Evolutionary conservation across 2,113 vertebrate species (phyloP).

Genomic region (Mastomys natalensis): DNA sequence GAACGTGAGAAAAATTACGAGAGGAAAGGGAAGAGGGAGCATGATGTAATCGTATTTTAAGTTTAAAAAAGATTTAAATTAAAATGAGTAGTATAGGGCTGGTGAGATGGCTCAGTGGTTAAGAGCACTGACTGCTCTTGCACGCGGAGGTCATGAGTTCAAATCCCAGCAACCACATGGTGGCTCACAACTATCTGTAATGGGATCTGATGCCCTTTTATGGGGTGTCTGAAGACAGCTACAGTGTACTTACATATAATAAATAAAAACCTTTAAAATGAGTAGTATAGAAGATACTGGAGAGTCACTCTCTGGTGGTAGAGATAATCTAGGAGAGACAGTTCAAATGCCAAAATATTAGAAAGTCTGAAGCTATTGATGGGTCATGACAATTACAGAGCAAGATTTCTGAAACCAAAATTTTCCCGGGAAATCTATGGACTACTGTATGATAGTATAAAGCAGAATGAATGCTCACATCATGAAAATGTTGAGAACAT

Average conservation of each 20-base stretch:
- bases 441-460: not conserved
- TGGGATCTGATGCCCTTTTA: too few relatives aligned
- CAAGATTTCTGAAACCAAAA: slow-evolving; percentile 20
- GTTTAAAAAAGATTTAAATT: not conserved
- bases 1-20: not conserved
- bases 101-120: too few relatives aligned
- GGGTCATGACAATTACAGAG: not conserved
- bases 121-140: too few relatives aligned
- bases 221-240: too few relatives aligned
- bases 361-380: not conserved
- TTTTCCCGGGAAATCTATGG: not conserved
- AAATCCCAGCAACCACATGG: too few relatives aligned
- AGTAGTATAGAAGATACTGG: not conserved
- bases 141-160: too few relatives aligned
- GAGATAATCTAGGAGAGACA: not conserved
- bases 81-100: too few relatives aligned
- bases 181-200: too few relatives aligned
- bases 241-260: too few relatives aligned
- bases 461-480: not conserved
- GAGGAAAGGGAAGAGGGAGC: not conserved
- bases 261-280: too few relatives aligned
- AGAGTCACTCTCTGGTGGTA: not conserved
- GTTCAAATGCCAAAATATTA: not conserved
- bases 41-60: not conserved
- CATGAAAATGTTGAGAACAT: not conserved